Conservation (phyloP, 2,113 vertebrate species). For the Delphinapterus leucas region DNA sequence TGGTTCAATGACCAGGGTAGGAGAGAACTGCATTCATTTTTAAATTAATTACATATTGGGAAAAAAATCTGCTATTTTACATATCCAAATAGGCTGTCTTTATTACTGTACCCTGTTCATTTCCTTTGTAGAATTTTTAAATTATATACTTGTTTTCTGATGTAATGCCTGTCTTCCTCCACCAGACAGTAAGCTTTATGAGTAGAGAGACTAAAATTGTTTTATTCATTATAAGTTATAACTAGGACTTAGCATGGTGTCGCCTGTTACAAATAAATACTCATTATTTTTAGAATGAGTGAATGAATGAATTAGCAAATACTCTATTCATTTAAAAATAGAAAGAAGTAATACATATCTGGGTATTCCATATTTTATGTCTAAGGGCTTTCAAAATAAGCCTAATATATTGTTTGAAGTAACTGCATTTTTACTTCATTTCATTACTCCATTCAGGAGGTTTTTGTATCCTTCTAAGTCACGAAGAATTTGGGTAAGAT, state of each 20-base stretch:
- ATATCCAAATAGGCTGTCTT: conserved; percentile 6
- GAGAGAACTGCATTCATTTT: conserved; percentile 6
- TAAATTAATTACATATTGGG: not conserved
- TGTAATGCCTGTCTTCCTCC: not conserved
- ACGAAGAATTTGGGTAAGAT: not conserved
- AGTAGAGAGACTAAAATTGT: not conserved
- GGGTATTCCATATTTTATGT: not conserved
- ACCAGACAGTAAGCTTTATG: not conserved
- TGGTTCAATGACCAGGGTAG: not conserved
- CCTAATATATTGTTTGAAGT: not conserved
- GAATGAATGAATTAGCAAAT: not conserved
- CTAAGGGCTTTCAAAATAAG: conserved; percentile 2
- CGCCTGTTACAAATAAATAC: not conserved
- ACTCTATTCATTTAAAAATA: not conserved
- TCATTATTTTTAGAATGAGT: not conserved
- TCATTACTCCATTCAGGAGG: not conserved
- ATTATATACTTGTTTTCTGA: conserved; percentile 2
- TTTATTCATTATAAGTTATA: not conserved
- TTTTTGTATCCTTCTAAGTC: not conserved
- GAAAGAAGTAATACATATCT: not conserved
- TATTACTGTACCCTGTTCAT: not conserved
- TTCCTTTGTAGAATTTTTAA: conserved; percentile 5
- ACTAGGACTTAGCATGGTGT: not conserved
- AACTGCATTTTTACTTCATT: not conserved
- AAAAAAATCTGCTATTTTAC: not conserved